Base-by-base conservation (phyloP, 2,888 invertebrate species). In the Drosophila eohydei region DNA sequence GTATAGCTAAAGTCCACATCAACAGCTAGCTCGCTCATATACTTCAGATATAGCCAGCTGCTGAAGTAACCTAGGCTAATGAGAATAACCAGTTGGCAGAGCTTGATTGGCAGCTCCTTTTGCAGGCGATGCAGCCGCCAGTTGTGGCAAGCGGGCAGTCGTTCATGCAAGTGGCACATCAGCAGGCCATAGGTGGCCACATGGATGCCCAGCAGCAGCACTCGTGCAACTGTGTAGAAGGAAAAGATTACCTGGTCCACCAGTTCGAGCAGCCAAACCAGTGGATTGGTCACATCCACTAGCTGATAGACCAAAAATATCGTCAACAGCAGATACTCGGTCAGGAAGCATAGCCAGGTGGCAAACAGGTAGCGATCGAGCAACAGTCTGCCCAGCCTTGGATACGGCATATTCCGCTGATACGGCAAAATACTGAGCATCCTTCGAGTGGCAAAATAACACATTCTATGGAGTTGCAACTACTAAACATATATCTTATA, bases 111-210 rank as follows among this genome's bases (percentile, higher is more conserved):
- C 52, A 74, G 14, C n/a, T 56, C 41, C 38, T 21, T 14, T 1
- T 3, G 4, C 16, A 66, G 12, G 4, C 14, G 43, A 1, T 28
- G n/a, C 7, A 26, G 8, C 32, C 55, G 36, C n/a, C 32, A 34
- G 1, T 9, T 36, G 26, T 21, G 43, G 36, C 62, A 59, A 3
- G 3, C 16, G 14, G 56, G 57, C 5, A 11, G 0, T 3, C 16
- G 51, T 3, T 74, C 52, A 11, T 74, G 63, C 44, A 56, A 32
- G 12, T 16, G 44, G 9, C 32, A 60, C 12, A 74, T 4, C 2
- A 68, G 4, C n/a, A 60, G 0, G 0, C 59, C 62, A 38, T 74
- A 74, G 32, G 12, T 4, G 26, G 26, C 26, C 9, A 30, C 16
- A 32, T 48, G 12, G 1, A 48, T 0, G 43, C 30, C 6, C 21